Conservation (phyloP, 2,113 vertebrate species). For the Oncorhynchus masou region DNA sequence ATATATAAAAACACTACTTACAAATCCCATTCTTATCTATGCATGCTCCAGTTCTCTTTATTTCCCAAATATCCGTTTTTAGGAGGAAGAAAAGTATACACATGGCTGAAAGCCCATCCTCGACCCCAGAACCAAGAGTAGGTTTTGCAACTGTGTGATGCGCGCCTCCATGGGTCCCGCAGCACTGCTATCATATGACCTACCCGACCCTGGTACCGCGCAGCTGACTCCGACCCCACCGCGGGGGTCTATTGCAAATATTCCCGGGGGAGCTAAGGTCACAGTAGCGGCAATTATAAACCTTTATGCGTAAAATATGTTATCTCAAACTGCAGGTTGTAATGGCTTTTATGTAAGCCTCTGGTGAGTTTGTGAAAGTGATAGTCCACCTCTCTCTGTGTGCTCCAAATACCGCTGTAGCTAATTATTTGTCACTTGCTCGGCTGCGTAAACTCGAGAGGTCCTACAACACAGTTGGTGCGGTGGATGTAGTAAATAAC, state of each 20-base stretch:
- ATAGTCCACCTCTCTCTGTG: background rate
- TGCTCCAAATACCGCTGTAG: background rate
- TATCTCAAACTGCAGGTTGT: background rate
- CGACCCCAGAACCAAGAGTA: conserved; percentile 33
- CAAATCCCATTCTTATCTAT: conserved; percentile 6
- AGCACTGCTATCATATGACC: conserved; percentile 54
- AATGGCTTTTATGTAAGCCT: conserved; percentile 55
- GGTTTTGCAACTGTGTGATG: conserved; percentile 59
- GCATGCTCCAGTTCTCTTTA: background rate
- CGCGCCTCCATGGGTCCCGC: conserved; percentile 31
- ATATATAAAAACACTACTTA: conserved; percentile 50
- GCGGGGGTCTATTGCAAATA: conserved; percentile 63
- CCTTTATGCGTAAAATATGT: conserved; percentile 64
- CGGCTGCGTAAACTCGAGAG: background rate
- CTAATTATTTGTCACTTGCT: background rate
- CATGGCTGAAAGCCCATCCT: background rate
- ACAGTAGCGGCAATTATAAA: conserved; percentile 72
- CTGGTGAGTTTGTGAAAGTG: conserved; percentile 29
- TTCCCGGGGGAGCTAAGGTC: conserved; percentile 65
- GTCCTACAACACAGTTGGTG: too few relatives aligned
- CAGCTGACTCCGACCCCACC: conserved; percentile 58
- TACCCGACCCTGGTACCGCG: conserved; percentile 57
- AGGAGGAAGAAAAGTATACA: conserved; percentile 20
- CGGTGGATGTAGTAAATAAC: too few relatives aligned
- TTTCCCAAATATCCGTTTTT: conserved; percentile 18